A percentile compares a stretch with the other conserved stretches of the same genome.
Conservation (phyloP, 1,140 invertebrate species). For the Leucophenga varia region DNA sequence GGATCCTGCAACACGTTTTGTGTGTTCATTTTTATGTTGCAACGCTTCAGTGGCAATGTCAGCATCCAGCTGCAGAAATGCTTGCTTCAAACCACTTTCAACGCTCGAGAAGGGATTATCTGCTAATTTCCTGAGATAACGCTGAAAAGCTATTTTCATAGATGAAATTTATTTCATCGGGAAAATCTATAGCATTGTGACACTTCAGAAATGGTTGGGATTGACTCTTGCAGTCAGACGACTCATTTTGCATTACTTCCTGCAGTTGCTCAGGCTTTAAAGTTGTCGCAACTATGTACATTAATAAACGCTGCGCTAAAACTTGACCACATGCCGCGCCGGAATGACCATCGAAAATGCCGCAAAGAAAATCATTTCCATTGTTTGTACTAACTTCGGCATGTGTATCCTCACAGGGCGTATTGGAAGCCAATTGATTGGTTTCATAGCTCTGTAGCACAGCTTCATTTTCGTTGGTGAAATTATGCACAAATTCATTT, state of each 20-base stretch:
- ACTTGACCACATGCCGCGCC: slow-evolving; percentile 90
- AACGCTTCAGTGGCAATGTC: slow-evolving; percentile 80
- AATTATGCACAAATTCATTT: slow-evolving; percentile 80
- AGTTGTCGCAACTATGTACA: slow-evolving; percentile 84
- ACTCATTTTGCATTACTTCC: slow-evolving; percentile 52
- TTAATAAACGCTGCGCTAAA: slow-evolving; percentile 79
- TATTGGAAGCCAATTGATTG: slow-evolving; percentile 91
- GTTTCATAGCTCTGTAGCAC: slow-evolving; percentile 87
- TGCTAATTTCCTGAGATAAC: slow-evolving; percentile 53
- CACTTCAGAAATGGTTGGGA: slow-evolving; percentile 72
- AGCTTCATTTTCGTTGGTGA: slow-evolving; percentile 59
- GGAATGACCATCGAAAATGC: slow-evolving; percentile 94
- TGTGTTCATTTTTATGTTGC: slow-evolving; percentile 63
- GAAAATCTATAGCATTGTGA: slow-evolving; percentile 64
- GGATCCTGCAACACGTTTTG: slow-evolving; percentile 82
- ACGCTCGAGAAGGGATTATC: slow-evolving; percentile 58
- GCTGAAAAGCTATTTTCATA: slow-evolving; percentile 69
- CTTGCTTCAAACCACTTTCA: slow-evolving; percentile 66
- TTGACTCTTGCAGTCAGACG: slow-evolving; percentile 60
- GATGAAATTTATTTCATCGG: slow-evolving; percentile 71
- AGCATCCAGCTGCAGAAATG: slow-evolving; percentile 78
- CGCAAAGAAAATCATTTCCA: slow-evolving; percentile 84
- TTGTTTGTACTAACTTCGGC: slow-evolving; percentile 77
- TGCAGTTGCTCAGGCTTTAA: slow-evolving; percentile 65
- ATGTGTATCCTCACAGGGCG: slow-evolving; percentile 90